A percentile compares a stretch with the other conserved stretches of the same genome.
Evolutionary conservation across 2,888 invertebrate species (phyloP).

Genomic region (Eupithecia abbreviata): DNA sequence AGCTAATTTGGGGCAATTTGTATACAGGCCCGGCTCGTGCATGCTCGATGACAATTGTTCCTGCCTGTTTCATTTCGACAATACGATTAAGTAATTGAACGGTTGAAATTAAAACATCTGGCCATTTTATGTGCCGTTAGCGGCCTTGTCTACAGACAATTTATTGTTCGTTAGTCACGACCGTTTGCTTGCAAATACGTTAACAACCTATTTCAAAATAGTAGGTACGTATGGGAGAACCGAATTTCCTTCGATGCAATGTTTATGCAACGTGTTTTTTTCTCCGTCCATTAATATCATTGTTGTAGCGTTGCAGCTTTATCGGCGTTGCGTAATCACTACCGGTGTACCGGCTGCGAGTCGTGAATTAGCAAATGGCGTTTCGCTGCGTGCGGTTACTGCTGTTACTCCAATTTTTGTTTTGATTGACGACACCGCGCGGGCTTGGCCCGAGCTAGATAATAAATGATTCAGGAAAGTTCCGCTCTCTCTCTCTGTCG

Average conservation of each 20-base stretch:
- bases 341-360: constrained; percentile 42
- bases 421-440: constrained; percentile 48
- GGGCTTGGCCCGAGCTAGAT: constrained; percentile 45
- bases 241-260: constrained; percentile 35
- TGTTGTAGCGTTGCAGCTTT: constrained; percentile 37
- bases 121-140: constrained; percentile 19
- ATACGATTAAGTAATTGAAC: constrained; percentile 38
- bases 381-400: constrained; percentile 42
- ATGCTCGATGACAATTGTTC: constrained; percentile 41
- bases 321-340: constrained; percentile 43
- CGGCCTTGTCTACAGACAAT: constrained; percentile 22
- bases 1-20: constrained; percentile 62
- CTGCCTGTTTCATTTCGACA: constrained; percentile 26
- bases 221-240: constrained; percentile 25
- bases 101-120: constrained; percentile 31
- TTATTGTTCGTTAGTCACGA: constrained; percentile 26
- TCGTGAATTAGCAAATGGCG: constrained; percentile 39
- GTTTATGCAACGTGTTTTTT: constrained; percentile 38
- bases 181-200: constrained; percentile 11
- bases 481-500: constrained; percentile 38
- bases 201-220: constrained; percentile 22
- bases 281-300: constrained; percentile 32
- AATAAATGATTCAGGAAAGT: constrained; percentile 59
- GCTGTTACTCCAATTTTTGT: constrained; percentile 45
- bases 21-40: constrained; percentile 49